Evolutionary conservation across 2,113 vertebrate genomes (phyloP).

Genomic region (Trogon surrucura): DNA sequence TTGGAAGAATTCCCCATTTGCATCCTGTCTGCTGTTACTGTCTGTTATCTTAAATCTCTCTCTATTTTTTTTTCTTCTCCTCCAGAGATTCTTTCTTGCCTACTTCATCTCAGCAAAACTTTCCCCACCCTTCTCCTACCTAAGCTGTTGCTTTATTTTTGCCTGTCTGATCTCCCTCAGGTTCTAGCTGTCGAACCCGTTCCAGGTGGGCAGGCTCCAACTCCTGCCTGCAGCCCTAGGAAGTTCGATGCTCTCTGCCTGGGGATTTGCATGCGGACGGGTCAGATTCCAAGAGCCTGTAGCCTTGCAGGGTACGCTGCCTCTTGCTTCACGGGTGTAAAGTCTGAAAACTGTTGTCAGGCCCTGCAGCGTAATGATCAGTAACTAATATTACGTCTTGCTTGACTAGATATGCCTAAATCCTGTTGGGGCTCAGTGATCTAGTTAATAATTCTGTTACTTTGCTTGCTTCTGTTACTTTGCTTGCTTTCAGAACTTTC

Average conservation of each 20-base stretch:
- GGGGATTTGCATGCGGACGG: accelerated
- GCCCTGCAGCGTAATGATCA: background rate
- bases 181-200: background rate
- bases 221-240: background rate
- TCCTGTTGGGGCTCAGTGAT: conserved; percentile 7
- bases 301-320: background rate
- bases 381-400: background rate
- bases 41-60: conserved; percentile 20
- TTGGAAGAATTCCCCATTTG: background rate
- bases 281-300: background rate
- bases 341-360: background rate
- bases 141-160: background rate
- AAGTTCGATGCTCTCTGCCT: background rate
- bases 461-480: too few species aligned
- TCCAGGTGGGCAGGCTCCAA: background rate
- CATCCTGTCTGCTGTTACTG: background rate
- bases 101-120: background rate
- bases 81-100: conserved; percentile 31
- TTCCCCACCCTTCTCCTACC: background rate
- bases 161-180: background rate
- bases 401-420: background rate
- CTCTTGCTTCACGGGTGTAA: background rate
- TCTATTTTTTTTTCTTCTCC: background rate
- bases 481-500: background rate
- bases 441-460: background rate